Evolutionary conservation across 2,888 invertebrate genomes (phyloP).

Genomic region (Neoascia interrupta): DNA sequence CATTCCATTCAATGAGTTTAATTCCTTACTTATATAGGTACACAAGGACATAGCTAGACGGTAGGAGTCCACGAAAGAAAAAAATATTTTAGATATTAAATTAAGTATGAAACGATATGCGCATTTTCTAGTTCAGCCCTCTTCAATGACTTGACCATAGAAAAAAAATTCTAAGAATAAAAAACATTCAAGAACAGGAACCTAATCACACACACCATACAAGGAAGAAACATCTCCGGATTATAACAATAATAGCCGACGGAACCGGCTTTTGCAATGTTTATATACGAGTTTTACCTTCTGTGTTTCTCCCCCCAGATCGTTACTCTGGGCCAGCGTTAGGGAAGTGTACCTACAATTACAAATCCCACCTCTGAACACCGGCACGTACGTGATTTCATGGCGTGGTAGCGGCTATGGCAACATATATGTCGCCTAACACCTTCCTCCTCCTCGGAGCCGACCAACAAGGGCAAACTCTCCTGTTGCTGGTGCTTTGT

Average conservation of each 20-base stretch:
- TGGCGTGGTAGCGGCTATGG: slow-evolving; percentile 37
- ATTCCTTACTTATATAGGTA: no score
- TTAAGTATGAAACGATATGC: no score
- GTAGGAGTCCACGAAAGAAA: no score
- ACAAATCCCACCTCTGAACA: no score
- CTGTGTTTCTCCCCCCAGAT: slow-evolving; percentile 4
- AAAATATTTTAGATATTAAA: no score
- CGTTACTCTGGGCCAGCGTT: slow-evolving; percentile 21
- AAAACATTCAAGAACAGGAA: background rate
- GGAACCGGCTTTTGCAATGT: slow-evolving; percentile 53
- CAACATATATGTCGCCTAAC: slow-evolving; percentile 48
- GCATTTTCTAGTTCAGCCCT: no score
- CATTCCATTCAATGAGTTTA: no score
- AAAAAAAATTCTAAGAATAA: background rate
- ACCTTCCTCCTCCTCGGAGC: slow-evolving; percentile 25
- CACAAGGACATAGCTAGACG: no score
- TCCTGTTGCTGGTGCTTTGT: slow-evolving; percentile 45
- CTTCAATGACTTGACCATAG: background rate
- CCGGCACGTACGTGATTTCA: slow-evolving; percentile 9
- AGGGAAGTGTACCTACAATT: background rate
- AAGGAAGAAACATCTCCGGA: slow-evolving; percentile 15
- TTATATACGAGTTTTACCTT: slow-evolving; percentile 11
- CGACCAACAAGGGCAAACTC: background rate
- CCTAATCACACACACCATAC: background rate
- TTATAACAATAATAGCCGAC: slow-evolving; percentile 56